These are phyloP conservation scores for Spongilla lacustris DNA, from an alignment of 37 sponge, comb jelly and placozoan species.

Conservation along the genomic window DNA sequence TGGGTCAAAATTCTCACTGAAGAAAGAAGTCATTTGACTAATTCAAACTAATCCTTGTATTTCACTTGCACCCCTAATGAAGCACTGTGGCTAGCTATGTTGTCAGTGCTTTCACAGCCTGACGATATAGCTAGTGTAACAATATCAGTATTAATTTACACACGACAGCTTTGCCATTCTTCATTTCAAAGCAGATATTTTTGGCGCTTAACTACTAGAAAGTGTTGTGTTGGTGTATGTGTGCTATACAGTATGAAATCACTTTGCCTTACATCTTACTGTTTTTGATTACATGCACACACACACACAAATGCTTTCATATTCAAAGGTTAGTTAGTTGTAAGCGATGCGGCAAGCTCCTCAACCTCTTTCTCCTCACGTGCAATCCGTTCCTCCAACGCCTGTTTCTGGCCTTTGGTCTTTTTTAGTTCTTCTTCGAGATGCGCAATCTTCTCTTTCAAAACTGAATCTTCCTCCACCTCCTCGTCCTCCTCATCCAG, in stretches of 20 bases:
- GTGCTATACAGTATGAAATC: no score
- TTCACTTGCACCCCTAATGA: no score
- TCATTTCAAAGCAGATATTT: slow-evolving; percentile 25
- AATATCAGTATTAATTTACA: no score
- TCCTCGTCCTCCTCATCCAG: slow-evolving; percentile 6
- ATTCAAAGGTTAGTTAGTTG: neutral
- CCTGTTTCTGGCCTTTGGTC: neutral
- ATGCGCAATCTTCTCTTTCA: slow-evolving; percentile 13
- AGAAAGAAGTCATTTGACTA: neutral
- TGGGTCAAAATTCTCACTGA: slow-evolving; percentile 44
- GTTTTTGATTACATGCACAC: no score
- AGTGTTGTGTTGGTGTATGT: no score
- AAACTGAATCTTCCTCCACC: neutral
- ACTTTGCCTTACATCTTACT: no score
- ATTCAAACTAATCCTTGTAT: neutral
- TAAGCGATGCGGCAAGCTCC: neutral
- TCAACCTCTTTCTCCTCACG: slow-evolving; percentile 9
- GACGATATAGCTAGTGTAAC: no score
- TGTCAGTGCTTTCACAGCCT: no score
- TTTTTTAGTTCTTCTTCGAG: slow-evolving; percentile 6
- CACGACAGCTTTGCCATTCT: slow-evolving; percentile 2
- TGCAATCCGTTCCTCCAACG: slow-evolving; percentile 12
- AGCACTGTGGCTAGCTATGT: no score
- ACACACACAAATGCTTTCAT: no score
- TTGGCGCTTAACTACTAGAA: no score